phyloP scores from a whole-genome alignment of 2,888 invertebrate species.

The Torymus auratus region DNA sequence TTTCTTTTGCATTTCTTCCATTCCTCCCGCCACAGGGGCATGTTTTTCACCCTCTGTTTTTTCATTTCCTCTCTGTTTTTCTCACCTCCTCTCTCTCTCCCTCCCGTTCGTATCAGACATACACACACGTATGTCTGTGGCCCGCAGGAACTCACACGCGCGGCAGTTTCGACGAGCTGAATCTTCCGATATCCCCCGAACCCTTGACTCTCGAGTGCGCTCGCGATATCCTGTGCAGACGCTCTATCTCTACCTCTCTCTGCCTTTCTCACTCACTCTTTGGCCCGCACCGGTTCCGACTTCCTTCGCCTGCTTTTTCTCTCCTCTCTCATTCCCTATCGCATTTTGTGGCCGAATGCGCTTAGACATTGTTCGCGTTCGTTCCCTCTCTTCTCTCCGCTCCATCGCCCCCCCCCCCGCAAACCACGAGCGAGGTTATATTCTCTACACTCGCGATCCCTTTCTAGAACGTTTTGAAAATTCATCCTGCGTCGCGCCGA shows the following conservation, averaged over 20 bases:
- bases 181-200: slow-evolving; percentile 42
- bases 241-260: slow-evolving; percentile 5
- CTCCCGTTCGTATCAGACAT: neutral
- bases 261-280: slow-evolving; percentile 15
- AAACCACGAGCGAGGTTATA: no score
- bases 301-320: no score
- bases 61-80: neutral
- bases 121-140: neutral
- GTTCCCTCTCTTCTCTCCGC: neutral
- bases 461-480: slow-evolving; percentile 14
- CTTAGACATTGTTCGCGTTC: slow-evolving; percentile 39
- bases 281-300: neutral
- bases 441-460: neutral
- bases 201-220: slow-evolving; percentile 36
- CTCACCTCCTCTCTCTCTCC: slow-evolving; percentile 5
- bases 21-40: neutral
- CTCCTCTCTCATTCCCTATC: neutral
- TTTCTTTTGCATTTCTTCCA: neutral
- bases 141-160: slow-evolving; percentile 37
- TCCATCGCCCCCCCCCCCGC: no score
- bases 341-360: slow-evolving; percentile 35
- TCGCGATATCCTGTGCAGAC: slow-evolving; percentile 42
- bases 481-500: slow-evolving; percentile 24
- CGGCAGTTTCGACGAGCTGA: slow-evolving; percentile 44
- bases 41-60: no score